Evolutionary conservation across 2,888 invertebrate species (phyloP), one percentile per base, ranked within the genome.

Genomic region (Criorhina ranunculi): DNA sequence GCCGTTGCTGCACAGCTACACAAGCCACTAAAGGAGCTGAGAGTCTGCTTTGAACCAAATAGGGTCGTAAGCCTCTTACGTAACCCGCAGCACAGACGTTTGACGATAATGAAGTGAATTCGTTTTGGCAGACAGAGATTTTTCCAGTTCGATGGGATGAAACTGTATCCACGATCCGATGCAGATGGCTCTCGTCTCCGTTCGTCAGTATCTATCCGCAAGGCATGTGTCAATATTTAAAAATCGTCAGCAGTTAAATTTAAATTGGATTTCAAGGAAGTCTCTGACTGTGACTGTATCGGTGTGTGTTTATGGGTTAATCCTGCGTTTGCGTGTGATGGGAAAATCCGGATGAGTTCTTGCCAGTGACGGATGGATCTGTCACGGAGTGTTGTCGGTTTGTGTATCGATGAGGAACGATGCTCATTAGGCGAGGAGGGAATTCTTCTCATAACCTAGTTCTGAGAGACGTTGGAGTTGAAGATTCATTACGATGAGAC

Each of bases 11-110:
- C n/a, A 31, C 37, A 15, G 15, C 4, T 15, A 5, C 24, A 19
- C 31, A n/a, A 31, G 6, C 24, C 53, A 53, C 29, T 15, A 33
- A 17, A 59, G 51, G 51, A 44, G 42, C 44, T 37, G 31, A 51
- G 42, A 46, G 44, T 31, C 37, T 42, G 69, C 24, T 76, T 76
- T 51, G 17, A 55, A 19, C 76, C 81, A 76, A 81, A 59, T 81
- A 57, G 44, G 81, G 76, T 69, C 57, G 42, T 53, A 53, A 76
- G 57, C 57, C 33, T 60, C 37, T 81, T 76, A 76, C 75, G 81
- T 81, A 81, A 81, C 57, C 76, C 37, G 51, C 24, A 24, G 24
- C 67, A 24, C 19, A 53, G 57, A 62, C 59, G 44, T 37, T 59
- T 55, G 73, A 53, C 31, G 44, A 31, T 80, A 73, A 67, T 75